Percentiles rank a stretch among this genome's conserved stretches.
Conservation (phyloP, 2,113 vertebrate species). For the Rhea pennata region DNA sequence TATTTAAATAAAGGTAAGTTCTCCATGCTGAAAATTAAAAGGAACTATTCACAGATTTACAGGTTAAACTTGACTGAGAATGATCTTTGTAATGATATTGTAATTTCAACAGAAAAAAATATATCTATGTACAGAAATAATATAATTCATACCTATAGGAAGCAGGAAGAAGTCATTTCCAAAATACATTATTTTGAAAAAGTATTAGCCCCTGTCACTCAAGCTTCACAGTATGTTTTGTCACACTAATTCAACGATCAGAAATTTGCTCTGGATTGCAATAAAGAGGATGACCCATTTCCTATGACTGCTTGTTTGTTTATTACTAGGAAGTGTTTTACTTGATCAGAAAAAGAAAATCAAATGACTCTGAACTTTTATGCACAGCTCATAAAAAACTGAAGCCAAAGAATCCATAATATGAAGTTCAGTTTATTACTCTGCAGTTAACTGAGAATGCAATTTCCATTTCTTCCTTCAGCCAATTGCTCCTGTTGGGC, state of each 20-base stretch:
- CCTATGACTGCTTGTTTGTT: background rate
- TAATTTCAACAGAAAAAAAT: background rate
- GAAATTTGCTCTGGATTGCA: background rate
- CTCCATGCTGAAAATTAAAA: background rate
- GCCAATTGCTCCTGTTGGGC: background rate
- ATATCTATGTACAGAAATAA: background rate
- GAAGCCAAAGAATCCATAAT: background rate
- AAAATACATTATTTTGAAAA: background rate
- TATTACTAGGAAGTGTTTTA: background rate
- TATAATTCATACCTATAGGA: background rate
- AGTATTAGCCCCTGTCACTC: background rate
- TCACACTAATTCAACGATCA: background rate
- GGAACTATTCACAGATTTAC: background rate
- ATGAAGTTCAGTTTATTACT: background rate
- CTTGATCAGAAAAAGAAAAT: background rate
- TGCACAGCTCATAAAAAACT: background rate
- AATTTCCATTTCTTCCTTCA: conserved; percentile 23
- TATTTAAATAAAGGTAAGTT: background rate
- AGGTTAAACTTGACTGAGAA: background rate
- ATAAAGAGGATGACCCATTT: background rate
- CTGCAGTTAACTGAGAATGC: background rate
- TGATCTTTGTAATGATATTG: background rate
- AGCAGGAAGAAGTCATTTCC: background rate
- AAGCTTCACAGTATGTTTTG: background rate
- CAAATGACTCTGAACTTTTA: background rate